Evolutionary conservation across 2,888 invertebrate species (phyloP).

Genomic region (Callinectes sapidus): DNA sequence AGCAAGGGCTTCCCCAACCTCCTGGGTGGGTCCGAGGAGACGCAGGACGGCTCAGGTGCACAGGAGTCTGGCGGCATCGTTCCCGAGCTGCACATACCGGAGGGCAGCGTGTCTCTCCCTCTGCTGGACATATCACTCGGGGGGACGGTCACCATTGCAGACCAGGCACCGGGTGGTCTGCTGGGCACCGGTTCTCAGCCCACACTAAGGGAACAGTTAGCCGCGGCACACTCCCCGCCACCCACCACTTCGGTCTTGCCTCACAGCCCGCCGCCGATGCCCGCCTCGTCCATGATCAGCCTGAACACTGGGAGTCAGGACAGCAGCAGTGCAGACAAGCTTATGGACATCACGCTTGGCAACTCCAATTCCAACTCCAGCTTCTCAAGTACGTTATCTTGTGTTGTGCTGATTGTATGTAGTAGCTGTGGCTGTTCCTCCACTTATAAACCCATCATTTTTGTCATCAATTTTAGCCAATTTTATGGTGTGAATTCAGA

Average conservation of each 20-base stretch:
- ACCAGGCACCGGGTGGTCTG: conserved; percentile 52
- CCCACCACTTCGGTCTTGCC: background rate
- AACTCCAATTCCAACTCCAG: conserved; percentile 66
- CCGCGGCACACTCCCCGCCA: background rate
- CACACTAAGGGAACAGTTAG: conserved; percentile 5
- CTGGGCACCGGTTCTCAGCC: conserved; percentile 17
- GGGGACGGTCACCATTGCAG: conserved; percentile 58
- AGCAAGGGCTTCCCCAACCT: conserved; percentile 48
- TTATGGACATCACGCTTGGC: conserved; percentile 61
- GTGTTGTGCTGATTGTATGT: background rate
- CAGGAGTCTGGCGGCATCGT: background rate
- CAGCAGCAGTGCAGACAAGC: conserved; percentile 54
- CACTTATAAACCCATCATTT: background rate
- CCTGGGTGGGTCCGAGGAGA: conserved; percentile 32
- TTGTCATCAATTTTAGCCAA: background rate
- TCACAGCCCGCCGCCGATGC: background rate
- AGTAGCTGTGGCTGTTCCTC: background rate
- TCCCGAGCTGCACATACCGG: conserved; percentile 64
- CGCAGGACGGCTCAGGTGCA: background rate
- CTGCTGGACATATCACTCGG: conserved; percentile 64
- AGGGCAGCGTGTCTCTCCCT: conserved; percentile 53
- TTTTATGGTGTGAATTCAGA: background rate
- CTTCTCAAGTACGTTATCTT: conserved; percentile 58
- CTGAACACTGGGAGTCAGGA: conserved; percentile 46
- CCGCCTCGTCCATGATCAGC: background rate